Base-by-base conservation (phyloP, 2,888 invertebrate genomes). In the Limnephilus auricula region DNA sequence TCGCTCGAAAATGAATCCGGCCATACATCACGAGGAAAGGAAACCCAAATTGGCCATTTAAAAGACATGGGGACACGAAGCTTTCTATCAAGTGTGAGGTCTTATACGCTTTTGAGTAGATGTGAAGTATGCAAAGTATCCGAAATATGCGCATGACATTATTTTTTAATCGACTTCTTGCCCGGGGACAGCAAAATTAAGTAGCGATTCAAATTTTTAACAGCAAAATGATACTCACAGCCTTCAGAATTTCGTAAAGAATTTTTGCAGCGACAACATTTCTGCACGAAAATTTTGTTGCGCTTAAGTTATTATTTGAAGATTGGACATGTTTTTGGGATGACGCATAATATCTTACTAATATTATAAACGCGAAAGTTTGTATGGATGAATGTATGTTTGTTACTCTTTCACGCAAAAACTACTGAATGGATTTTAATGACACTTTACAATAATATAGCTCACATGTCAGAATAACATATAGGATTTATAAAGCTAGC, bases 1-100 rank as follows among this genome's bases (percentile, higher is more conserved):
- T 93, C 92, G 93, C 90, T 91, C 87, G 92, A 92, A 92, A 93
- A 92, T 92, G 92, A 92, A 91, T 92, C 90, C 78, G 31, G 79
- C 90, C 85, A 91, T 92, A 89, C 87, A 92, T 92, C 92, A 91
- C 90, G 90, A 34, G 34, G 50, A 65, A 50, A 85, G 89, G 65
- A 82, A 89, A 90, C 88, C 65, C 85, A 92, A 92, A 92, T 92
- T 92, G 92, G 92, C 92, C 88, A 91, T 92, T 91, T 92, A 65
- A 83, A 86, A 65, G 90, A 85, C 89, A 89, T 5, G 15, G 80
- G 78, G 83, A 86, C 86, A 85, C 9, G 65, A 65, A 65, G 65
- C 65, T n/a, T 65, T 65, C 6, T 65, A 65, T 65, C 65, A 65
- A 65, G 25, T 65, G 65, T 65, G 65, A 65, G n/a, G 65, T 65